Conservation (phyloP, 2,797 vertebrate species). For the Ptychobarbus kaznakovi region DNA sequence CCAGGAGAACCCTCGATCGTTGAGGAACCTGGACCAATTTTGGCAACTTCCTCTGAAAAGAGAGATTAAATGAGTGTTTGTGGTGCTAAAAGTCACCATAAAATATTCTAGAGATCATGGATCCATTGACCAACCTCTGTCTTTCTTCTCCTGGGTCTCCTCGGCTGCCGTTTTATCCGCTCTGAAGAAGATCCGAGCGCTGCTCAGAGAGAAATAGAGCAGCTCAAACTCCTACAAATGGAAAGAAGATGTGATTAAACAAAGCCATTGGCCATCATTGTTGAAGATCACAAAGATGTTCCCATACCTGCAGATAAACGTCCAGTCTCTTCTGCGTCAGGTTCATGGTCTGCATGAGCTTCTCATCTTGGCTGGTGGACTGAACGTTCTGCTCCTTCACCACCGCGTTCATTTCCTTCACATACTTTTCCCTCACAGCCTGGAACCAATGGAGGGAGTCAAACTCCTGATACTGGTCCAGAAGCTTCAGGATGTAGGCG, state of each 20-base stretch:
- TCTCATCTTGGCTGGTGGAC: slow-evolving; percentile 91
- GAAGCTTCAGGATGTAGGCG: slow-evolving; percentile 97
- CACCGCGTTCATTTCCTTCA: slow-evolving; percentile 92
- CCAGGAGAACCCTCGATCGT: slow-evolving; percentile 67
- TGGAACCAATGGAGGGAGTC: slow-evolving; percentile 99
- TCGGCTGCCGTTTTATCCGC: slow-evolving; percentile 98
- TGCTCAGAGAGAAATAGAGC: slow-evolving; percentile 97
- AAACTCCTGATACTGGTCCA: slow-evolving; percentile 98
- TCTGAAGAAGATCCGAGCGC: slow-evolving; percentile 98
- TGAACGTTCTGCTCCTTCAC: slow-evolving; percentile 94
- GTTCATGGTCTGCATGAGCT: slow-evolving; percentile 97
- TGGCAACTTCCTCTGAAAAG: slow-evolving; percentile 80
- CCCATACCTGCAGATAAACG: slow-evolving; percentile 90
- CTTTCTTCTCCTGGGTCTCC: slow-evolving; percentile 95
- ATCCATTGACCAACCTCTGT: slow-evolving; percentile 76
- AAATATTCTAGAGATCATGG: not conserved
- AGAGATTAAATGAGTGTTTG: not conserved
- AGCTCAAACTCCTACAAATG: slow-evolving; percentile 92
- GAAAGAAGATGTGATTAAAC: slow-evolving; percentile 35
- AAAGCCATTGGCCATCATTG: not conserved
- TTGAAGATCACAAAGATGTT: not conserved
- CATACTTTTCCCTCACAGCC: slow-evolving; percentile 94
- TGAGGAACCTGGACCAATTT: slow-evolving; percentile 74
- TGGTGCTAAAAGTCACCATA: not conserved
- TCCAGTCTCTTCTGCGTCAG: slow-evolving; percentile 97